Evolutionary conservation across 2,113 vertebrate species (phyloP), one percentile per base, ranked within the genome.

Genomic region (Archilochus colubris): DNA sequence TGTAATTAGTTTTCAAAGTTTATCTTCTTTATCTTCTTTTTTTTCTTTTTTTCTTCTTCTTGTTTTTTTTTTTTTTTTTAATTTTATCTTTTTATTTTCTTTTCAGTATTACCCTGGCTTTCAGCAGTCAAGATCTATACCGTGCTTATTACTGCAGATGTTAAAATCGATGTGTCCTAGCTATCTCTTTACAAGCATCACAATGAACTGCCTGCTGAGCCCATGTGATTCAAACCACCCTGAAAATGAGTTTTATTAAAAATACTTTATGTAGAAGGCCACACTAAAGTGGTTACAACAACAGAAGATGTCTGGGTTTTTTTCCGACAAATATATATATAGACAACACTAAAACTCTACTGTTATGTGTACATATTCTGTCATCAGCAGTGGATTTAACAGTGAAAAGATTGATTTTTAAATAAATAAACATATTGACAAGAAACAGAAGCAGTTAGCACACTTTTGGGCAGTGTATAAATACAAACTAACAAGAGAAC

Each of bases 131-230:
- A 73, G 15, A 57, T 54, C 70, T 93, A 79, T 81, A 79, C 54
- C 53, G 9, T 83, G 63, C 84, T 95, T 96, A 66, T 91, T 92
- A 76, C 69, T 69, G 30, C 44, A 92, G 86, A 91, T 90, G 68
- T 89, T 93, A 84, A 94, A 93, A 93, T 96, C 81, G 62, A 66
- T 92, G 54, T 58, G 31, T 44, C 23, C 50, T 82, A 66, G 51
- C 33, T 76, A 30, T 70, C 81, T 84, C 53, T 90, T 91, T 48
- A 73, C 58, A 91, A 59, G 62, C 50, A 64, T 87, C 79, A 67
- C 54, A 85, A 7, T 64, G 77, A 93, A 79, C 58, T 82, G 48
- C 33, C 38, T 72, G 33, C 64, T 88, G 61, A 75, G 88, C 43
- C 48, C 63, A 19, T 75, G 36, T 78, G 58, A 84, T 87, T 92